phyloP scores from a whole-genome alignment of 2,888 invertebrate species.

The Labia minor region DNA sequence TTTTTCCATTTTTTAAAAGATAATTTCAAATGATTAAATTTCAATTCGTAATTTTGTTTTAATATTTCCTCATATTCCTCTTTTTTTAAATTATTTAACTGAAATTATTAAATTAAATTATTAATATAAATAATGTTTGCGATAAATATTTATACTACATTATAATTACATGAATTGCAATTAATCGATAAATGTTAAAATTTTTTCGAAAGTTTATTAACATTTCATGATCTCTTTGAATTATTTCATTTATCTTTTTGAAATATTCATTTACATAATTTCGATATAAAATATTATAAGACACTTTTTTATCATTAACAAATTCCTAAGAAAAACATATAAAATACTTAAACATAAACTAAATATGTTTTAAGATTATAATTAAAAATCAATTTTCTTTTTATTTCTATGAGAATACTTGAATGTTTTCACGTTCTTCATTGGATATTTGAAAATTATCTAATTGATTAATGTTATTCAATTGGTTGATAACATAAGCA shows the following conservation, averaged over 20 bases:
- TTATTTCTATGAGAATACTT: neutral
- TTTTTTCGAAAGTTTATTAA: neutral
- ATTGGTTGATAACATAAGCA: neutral
- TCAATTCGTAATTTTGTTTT: neutral
- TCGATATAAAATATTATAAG: conserved; percentile 6
- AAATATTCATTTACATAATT: neutral
- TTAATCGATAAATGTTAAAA: neutral
- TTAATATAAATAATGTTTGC: no score
- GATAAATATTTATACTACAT: no score
- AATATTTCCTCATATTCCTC: neutral
- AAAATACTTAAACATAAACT: neutral
- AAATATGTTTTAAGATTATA: no score
- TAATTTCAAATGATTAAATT: conserved; percentile 5
- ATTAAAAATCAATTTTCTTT: no score
- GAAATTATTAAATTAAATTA: neutral
- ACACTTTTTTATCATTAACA: neutral
- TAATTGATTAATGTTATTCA: neutral
- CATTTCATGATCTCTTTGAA: neutral
- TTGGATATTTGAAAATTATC: neutral
- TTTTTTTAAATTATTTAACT: neutral
- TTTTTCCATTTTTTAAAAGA: neutral
- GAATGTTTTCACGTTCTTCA: neutral
- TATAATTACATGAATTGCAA: neutral
- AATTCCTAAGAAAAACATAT: neutral
- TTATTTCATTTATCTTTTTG: neutral